phyloP scores from a whole-genome alignment of 2,888 invertebrate genomes.

The Hipparchia semele region DNA sequence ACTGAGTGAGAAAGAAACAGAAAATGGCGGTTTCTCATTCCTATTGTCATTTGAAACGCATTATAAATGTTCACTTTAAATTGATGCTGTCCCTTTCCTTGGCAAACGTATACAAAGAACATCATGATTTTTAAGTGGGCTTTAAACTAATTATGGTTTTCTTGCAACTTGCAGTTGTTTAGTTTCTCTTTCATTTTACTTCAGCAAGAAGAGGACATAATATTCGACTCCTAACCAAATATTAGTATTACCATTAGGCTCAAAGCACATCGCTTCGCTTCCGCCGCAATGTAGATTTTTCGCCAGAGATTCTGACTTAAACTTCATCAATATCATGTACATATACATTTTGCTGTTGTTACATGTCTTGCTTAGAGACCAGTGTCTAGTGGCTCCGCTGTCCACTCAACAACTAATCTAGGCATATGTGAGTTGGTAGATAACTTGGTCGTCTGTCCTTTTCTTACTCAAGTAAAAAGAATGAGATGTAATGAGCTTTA shows the following conservation, averaged over 20 bases:
- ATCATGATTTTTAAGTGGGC: no score
- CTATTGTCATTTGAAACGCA: no score
- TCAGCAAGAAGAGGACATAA: neutral
- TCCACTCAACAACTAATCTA: neutral
- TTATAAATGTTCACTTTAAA: no score
- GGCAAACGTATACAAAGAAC: no score
- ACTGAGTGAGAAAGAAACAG: no score
- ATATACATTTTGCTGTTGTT: neutral
- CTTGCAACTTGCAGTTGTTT: no score
- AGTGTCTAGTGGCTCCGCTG: neutral
- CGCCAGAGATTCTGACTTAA: neutral
- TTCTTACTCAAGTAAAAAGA: neutral
- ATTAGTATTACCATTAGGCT: neutral
- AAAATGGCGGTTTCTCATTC: no score
- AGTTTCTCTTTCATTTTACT: slow-evolving; percentile 5
- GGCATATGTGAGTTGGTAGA: neutral
- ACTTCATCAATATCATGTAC: neutral
- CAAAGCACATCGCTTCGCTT: neutral
- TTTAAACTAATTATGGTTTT: no score
- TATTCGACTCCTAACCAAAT: neutral
- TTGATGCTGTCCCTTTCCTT: no score
- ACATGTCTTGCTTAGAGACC: slow-evolving; percentile 3
- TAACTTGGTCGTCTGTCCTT: neutral
- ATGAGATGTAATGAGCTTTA: neutral
- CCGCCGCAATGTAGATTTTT: neutral